Evolutionary conservation across 1,140 invertebrate species (phyloP).

Genomic region (Thalassaphorura encarpata): DNA sequence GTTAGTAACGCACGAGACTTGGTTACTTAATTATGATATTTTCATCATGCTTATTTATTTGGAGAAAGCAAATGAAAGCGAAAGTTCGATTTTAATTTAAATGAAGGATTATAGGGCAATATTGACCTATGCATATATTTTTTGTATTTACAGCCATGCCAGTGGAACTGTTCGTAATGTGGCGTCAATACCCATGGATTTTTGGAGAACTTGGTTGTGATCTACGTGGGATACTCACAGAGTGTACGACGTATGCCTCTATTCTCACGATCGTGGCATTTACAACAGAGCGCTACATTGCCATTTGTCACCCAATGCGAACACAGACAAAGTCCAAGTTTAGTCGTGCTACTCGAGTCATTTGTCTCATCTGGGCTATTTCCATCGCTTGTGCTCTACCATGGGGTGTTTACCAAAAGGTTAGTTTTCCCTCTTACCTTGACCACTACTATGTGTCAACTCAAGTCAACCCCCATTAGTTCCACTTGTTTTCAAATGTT

Average conservation of each 20-base stretch:
- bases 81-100: too few relatives aligned
- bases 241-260: slow-evolving; percentile 39
- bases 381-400: slow-evolving; percentile 66
- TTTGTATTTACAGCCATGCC: slow-evolving; percentile 61
- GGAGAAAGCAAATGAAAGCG: too few relatives aligned
- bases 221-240: slow-evolving; percentile 29
- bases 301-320: slow-evolving; percentile 80
- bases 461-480: too few relatives aligned
- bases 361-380: slow-evolving; percentile 63
- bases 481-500: too few relatives aligned
- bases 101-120: too few relatives aligned
- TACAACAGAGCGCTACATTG: slow-evolving; percentile 35
- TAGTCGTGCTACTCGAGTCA: slow-evolving; percentile 66
- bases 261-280: slow-evolving; percentile 44
- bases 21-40: too few relatives aligned
- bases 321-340: slow-evolving; percentile 68
- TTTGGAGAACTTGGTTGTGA: slow-evolving; percentile 31
- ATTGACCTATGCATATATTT: too few relatives aligned
- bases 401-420: slow-evolving; percentile 48
- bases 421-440: too few relatives aligned
- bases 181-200: slow-evolving; percentile 75
- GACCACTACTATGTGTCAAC: too few relatives aligned
- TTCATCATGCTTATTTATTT: too few relatives aligned
- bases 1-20: too few relatives aligned
- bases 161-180: slow-evolving; percentile 74